phyloP scores from a whole-genome alignment of 2,113 vertebrate species.

The Campylomormyrus numenius region DNA sequence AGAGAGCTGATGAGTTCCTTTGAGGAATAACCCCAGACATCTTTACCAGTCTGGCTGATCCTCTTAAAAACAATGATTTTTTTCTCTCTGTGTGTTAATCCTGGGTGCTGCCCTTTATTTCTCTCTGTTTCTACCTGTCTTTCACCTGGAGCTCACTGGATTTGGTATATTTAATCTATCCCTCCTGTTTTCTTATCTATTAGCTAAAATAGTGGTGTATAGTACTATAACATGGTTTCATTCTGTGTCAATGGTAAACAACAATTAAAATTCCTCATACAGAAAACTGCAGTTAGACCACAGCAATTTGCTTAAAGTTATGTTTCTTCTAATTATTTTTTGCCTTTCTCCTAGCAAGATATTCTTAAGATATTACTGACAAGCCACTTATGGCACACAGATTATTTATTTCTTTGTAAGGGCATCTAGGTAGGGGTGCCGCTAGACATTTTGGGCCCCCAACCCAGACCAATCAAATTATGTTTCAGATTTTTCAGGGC shows the following conservation, averaged over 20 bases:
- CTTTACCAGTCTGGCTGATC: too few species aligned
- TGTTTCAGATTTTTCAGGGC: neutral
- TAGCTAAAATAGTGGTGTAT: neutral
- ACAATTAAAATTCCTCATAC: neutral
- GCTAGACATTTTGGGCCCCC: too few species aligned
- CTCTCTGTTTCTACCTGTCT: too few species aligned
- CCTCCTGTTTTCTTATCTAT: neutral
- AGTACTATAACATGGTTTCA: neutral
- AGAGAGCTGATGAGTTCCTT: too few species aligned
- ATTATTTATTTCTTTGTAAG: neutral
- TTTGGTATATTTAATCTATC: too few species aligned
- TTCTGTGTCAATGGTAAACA: neutral
- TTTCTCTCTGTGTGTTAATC: too few species aligned
- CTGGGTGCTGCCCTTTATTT: too few species aligned
- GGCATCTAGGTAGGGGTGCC: neutral
- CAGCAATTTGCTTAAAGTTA: neutral
- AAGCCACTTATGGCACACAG: neutral
- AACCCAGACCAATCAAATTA: neutral
- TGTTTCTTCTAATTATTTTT: neutral
- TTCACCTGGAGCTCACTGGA: too few species aligned
- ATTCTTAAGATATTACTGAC: neutral
- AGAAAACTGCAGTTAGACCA: neutral
- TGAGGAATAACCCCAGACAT: too few species aligned
- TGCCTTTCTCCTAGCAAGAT: neutral
- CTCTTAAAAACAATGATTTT: too few species aligned